Evolutionary conservation across 2,888 invertebrate species (phyloP), one percentile per base, ranked within the genome.

Genomic region (Lepetodrilus schrolli): DNA sequence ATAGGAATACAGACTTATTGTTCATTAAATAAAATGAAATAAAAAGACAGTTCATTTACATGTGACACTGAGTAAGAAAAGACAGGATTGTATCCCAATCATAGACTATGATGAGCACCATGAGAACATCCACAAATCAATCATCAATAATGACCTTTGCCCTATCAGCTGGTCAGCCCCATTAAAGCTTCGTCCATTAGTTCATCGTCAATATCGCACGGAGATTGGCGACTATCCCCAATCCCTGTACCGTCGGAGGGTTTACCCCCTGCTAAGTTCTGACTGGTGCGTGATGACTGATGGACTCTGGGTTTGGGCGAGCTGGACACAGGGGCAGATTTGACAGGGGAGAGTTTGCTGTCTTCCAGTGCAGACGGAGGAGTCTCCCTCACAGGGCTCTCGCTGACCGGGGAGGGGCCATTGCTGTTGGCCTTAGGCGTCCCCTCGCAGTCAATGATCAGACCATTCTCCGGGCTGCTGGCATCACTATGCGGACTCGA

Each of bases 131-230:
- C 7, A 38, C 38, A 38, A 38, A 38, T 38, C 7, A 38, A 5
- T 13, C 38, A 38, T 38, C 38, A 38, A 38, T 8, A 5, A 38
- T 38, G 38, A 38, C 13, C 13, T 13, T 38, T 38, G 38, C 13
- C 7, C n/a, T 30, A 74, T 78, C 79, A 79, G 66, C 79, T 79
- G 36, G 37, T 66, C 20, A 79, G 76, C 3, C 82, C 83, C 71
- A 83, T 75, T 66, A 96, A 91, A 4, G 95, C 95, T 89, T 95
- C 96, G 90, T 96, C 96, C 95, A 96, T 96, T 21, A 96, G 93
- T 87, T 96, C 96, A 90, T 96, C 96, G 87, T 96, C 96, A 58
- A 96, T 95, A 83, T 95, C 94, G 84, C 95, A 94, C 20, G 85
- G 85, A 3, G 86, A 86, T 34, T 74, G 75, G 38, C 75, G 73